phyloP scores from a whole-genome alignment of 2,797 vertebrate genomes.

The Eulemur albifrons region DNA sequence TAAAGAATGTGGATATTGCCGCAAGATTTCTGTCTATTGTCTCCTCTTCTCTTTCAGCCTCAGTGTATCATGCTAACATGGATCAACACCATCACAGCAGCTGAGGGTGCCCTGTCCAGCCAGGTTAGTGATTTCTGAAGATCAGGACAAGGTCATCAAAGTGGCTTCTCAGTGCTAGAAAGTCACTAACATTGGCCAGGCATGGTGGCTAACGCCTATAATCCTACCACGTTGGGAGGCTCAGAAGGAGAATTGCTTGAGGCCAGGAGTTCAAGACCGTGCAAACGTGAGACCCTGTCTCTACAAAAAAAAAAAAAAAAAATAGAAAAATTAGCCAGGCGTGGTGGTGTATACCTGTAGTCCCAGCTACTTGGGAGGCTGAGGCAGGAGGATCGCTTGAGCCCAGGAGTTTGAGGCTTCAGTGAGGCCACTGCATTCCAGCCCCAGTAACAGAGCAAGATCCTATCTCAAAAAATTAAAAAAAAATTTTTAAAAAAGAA shows the following conservation, averaged over 20 bases:
- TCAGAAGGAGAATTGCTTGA: background rate
- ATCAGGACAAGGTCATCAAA: background rate
- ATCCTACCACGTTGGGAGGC: background rate
- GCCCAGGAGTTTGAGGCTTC: background rate
- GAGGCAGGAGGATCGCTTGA: background rate
- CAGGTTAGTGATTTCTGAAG: background rate
- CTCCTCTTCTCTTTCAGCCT: background rate
- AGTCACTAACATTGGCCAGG: background rate
- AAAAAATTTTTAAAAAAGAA: background rate
- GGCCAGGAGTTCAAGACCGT: background rate
- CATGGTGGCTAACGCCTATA: background rate
- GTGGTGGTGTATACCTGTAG: background rate
- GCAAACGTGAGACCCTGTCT: background rate
- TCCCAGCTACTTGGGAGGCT: background rate
- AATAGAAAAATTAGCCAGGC: background rate
- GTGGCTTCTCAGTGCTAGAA: background rate
- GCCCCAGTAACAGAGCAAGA: background rate
- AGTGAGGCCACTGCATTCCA: background rate
- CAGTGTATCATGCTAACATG: background rate
- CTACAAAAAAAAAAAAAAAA: background rate
- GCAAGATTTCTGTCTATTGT: background rate
- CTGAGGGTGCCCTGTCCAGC: background rate
- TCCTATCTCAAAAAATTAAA: background rate
- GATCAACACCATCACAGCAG: fast-evolving
- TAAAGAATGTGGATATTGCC: background rate